Conservation (phyloP, 2,797 vertebrate species). For the Tachyglossus aculeatus region DNA sequence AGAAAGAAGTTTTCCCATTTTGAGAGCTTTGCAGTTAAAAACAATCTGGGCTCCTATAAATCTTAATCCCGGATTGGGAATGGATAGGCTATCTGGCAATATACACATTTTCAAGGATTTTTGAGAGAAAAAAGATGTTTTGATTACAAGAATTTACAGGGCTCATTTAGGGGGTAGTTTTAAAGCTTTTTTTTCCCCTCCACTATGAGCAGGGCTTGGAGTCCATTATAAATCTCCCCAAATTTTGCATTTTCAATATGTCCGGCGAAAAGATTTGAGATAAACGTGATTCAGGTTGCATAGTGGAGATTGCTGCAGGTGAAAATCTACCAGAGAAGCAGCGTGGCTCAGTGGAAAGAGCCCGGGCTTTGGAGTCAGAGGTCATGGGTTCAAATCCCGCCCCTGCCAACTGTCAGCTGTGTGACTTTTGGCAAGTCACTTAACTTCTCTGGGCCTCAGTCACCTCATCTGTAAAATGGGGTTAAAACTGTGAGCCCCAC, state of each 20-base stretch:
- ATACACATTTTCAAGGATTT: slow-evolving; percentile 25
- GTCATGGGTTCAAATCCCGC: too few species aligned
- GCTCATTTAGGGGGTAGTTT: slow-evolving; percentile 11
- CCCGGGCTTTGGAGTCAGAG: too few species aligned
- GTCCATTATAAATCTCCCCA: slow-evolving; percentile 16
- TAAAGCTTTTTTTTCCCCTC: slow-evolving; percentile 1
- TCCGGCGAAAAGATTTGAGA: not conserved
- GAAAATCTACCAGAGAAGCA: too few species aligned
- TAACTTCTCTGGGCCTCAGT: too few species aligned
- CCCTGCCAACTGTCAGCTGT: too few species aligned
- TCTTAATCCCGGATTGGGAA: slow-evolving; percentile 27
- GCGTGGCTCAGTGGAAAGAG: too few species aligned
- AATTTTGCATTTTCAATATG: slow-evolving; percentile 10
- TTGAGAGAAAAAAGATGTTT: slow-evolving; percentile 5
- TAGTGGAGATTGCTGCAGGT: not conserved
- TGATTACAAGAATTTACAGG: slow-evolving; percentile 20
- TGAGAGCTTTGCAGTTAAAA: slow-evolving; percentile 14
- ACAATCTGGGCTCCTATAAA: slow-evolving; percentile 23
- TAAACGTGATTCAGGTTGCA: not conserved
- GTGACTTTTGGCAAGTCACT: too few species aligned
- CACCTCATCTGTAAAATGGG: too few species aligned
- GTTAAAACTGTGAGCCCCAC: too few species aligned
- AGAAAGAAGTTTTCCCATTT: slow-evolving; percentile 37
- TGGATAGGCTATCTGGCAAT: slow-evolving; percentile 29
- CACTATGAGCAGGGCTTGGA: slow-evolving; percentile 7